A percentile compares a stretch with the other conserved stretches of the same genome.
These are phyloP conservation scores for Acromyrmex charruanus DNA, from an alignment of 1,140 invertebrate genomes.

Conservation along the genomic window DNA sequence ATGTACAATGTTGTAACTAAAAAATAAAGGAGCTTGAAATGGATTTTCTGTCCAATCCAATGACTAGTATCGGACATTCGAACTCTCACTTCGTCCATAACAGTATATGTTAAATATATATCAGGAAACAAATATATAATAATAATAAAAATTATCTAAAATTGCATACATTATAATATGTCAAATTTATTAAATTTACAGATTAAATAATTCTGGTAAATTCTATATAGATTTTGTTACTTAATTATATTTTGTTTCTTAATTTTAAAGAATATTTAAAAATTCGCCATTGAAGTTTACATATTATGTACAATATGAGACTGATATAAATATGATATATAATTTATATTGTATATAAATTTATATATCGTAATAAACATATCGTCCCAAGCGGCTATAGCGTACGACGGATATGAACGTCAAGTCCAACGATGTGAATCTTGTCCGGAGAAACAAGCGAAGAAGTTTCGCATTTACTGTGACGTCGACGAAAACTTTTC, in stretches of 20 bases:
- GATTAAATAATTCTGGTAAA: background rate
- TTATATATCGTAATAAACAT: too few species aligned
- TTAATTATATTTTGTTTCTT: too few species aligned
- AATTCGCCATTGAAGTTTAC: background rate
- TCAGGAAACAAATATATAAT: background rate
- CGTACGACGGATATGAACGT: conserved; percentile 39
- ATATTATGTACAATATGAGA: too few species aligned
- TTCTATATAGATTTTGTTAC: conserved; percentile 1
- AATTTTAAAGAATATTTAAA: background rate
- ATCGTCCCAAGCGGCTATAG: too few species aligned
- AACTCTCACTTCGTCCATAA: background rate
- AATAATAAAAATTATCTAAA: conserved; percentile 1
- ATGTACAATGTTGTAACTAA: background rate
- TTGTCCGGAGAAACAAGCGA: conserved; percentile 35
- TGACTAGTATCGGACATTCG: background rate
- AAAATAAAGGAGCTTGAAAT: conserved; percentile 16
- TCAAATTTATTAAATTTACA: background rate
- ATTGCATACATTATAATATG: background rate
- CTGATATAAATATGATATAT: too few species aligned
- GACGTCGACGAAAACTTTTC: conserved; percentile 43
- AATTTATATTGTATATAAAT: too few species aligned
- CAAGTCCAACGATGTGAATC: conserved; percentile 49
- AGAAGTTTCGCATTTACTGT: conserved; percentile 59
- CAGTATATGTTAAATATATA: background rate
- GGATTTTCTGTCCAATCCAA: conserved; percentile 9